Evolutionary conservation across 2,113 vertebrate species (phyloP), one percentile per base, ranked within the genome.

Genomic region (Sylvicapra grimmia): DNA sequence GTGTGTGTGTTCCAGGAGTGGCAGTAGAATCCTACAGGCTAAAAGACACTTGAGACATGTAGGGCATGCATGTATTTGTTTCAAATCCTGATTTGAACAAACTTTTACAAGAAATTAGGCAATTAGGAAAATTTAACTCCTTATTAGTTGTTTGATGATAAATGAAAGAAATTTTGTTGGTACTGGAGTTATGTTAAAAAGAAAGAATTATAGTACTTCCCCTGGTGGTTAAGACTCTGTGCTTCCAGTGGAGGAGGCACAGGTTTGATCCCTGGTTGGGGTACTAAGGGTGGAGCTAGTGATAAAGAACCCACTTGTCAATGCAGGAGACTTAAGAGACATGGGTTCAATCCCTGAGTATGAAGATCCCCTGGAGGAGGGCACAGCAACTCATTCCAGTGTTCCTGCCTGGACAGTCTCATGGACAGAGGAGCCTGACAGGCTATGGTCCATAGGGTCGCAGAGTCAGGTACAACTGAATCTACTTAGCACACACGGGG

Each of bases 301-400:
- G 19, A 72, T 40, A 72, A 36, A 72, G 19, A 72, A 72, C 68
- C 68, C 68, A 40, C 10, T 72, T 72, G 65, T 68, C n/a, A 23
- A 6, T 40, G n/a, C 19, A 40, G n/a, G 68, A 72, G n/a, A 72
- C 68, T 23, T 72, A 72, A 72, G n/a, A 72, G 68, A 72, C 10
- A 0, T 1, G 19, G n/a, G 19, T 72, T 72, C 0, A 0, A 72
- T 72, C 9, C 68, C 68, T 72, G n/a, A 72, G n/a, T 72, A 40
- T 72, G n/a, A 40, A 23, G 68, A 40, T 2, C n/a, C n/a, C 68
- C n/a, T 72, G 19, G 0, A 23, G 19, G n/a, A 72, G n/a, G 0
- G 68, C 19, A 6, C n/a, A 23, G 68, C n/a, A 40, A 40, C 19
- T 10, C 68, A 40, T n/a, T 36, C 65, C 65, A 72, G 65, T 36